These are phyloP conservation scores for Epistrophella euchroma DNA, from an alignment of 2,888 invertebrate genomes.

Conservation along the genomic window DNA sequence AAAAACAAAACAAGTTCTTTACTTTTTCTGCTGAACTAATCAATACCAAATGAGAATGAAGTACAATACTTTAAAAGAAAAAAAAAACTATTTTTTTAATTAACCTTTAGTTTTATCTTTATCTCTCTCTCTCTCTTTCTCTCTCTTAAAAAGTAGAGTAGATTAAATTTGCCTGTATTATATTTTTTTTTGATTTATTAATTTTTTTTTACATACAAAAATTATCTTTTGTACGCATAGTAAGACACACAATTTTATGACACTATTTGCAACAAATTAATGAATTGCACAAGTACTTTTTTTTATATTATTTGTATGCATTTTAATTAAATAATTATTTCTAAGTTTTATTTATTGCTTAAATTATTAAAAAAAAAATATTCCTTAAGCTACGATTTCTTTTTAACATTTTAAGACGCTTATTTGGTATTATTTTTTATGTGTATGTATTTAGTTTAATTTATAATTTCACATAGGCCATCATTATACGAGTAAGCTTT, in stretches of 20 bases:
- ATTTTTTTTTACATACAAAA: conserved; percentile 39
- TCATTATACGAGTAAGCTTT: conserved; percentile 46
- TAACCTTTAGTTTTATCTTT: conserved; percentile 31
- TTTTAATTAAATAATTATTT: conserved; percentile 24
- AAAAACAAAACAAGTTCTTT: conserved; percentile 1
- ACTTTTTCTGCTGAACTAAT: conserved; percentile 53
- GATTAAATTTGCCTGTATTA: conserved; percentile 25
- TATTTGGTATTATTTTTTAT: conserved; percentile 43
- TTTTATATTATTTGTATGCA: conserved; percentile 33
- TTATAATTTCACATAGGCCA: conserved; percentile 44
- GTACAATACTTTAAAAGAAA: conserved; percentile 54
- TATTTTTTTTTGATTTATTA: conserved; percentile 30
- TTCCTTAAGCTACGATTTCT: conserved; percentile 28
- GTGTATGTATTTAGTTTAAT: conserved; percentile 36
- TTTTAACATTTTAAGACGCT: conserved; percentile 19
- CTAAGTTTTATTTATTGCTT: conserved; percentile 43
- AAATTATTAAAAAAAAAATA: conserved; percentile 40
- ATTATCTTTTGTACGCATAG: conserved; percentile 58
- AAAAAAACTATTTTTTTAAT: conserved; percentile 6
- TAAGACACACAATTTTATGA: conserved; percentile 50
- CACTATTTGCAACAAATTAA: conserved; percentile 40
- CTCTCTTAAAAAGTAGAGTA: conserved; percentile 25
- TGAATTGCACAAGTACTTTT: conserved; percentile 61
- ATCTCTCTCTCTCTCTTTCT: conserved; percentile 23
- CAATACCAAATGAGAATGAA: conserved; percentile 72